phyloP scores from a whole-genome alignment of 1,140 invertebrate species.

The Amyelois transitella region DNA sequence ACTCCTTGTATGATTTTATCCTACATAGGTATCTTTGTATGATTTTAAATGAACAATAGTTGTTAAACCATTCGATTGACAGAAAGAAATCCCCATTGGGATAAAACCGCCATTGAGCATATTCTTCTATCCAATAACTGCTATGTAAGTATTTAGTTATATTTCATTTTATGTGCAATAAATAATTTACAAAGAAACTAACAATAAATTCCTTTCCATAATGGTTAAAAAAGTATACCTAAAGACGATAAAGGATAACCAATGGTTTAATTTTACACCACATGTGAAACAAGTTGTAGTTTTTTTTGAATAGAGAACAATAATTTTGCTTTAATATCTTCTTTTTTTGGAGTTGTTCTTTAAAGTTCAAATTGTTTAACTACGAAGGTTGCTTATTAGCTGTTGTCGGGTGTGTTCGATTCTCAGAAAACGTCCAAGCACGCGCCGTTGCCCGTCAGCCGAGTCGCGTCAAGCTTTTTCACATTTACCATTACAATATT shows the following conservation, averaged over 20 bases:
- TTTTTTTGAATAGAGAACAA: not conserved
- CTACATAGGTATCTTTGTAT: too few relatives aligned
- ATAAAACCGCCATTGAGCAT: too few relatives aligned
- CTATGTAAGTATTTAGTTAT: too few relatives aligned
- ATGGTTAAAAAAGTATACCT: not conserved
- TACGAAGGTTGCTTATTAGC: slow-evolving; percentile 9
- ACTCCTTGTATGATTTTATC: too few relatives aligned
- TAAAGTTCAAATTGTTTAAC: slow-evolving; percentile 4
- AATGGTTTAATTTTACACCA: not conserved
- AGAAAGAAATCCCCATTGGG: too few relatives aligned
- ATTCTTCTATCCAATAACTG: too few relatives aligned
- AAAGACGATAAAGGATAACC: not conserved
- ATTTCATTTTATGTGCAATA: too few relatives aligned
- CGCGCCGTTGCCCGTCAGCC: slow-evolving; percentile 33
- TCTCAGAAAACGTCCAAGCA: slow-evolving; percentile 60
- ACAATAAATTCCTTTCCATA: not conserved
- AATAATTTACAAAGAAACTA: not conserved
- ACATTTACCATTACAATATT: slow-evolving; percentile 58
- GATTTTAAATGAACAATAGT: too few relatives aligned
- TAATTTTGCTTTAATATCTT: not conserved
- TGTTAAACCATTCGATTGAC: too few relatives aligned
- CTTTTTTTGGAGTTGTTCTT: not conserved
- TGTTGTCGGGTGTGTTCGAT: slow-evolving; percentile 28
- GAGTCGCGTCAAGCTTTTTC: slow-evolving; percentile 43
- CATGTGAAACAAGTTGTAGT: not conserved